phyloP scores from a whole-genome alignment of 2,797 vertebrate species.

The Pagetopsis macropterus region DNA sequence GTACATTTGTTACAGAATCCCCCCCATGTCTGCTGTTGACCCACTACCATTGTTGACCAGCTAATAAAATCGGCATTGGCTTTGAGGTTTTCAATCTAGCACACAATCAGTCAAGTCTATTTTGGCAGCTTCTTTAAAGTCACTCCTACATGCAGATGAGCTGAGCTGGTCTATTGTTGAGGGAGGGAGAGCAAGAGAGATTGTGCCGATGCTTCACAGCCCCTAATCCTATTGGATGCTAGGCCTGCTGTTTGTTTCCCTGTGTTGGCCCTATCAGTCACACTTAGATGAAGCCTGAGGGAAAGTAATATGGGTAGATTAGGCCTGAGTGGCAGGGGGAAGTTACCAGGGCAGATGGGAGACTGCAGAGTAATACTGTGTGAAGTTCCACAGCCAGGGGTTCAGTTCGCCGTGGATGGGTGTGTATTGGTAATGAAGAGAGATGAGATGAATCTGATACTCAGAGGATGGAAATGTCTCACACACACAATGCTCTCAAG shows the following conservation, averaged over 20 bases:
- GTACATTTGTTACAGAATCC: constrained; percentile 30
- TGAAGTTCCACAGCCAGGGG: constrained; percentile 57
- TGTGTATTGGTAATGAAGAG: constrained; percentile 73
- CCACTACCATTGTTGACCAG: constrained; percentile 35
- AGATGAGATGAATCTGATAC: constrained; percentile 74
- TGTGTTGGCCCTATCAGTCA: constrained; percentile 73
- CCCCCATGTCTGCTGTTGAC: constrained; percentile 31
- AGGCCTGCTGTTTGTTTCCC: constrained; percentile 70
- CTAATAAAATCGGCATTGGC: constrained; percentile 48
- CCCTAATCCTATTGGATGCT: constrained; percentile 76
- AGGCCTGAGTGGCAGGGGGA: constrained; percentile 67
- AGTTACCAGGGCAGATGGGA: constrained; percentile 67
- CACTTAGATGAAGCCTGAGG: constrained; percentile 71
- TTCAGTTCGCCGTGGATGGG: constrained; percentile 60
- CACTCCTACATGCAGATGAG: constrained; percentile 50
- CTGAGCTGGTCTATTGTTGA: constrained; percentile 41
- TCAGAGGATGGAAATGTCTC: constrained; percentile 45
- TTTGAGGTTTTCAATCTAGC: constrained; percentile 41
- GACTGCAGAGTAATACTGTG: constrained; percentile 58
- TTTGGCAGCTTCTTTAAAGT: constrained; percentile 43
- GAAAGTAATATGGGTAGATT: constrained; percentile 68
- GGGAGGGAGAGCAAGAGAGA: constrained; percentile 32
- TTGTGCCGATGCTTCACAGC: constrained; percentile 61
- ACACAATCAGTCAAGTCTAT: constrained; percentile 42
- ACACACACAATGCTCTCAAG: constrained; percentile 47